Evolutionary conservation across 2,113 vertebrate genomes (phyloP).

Genomic region (Phalacrocorax carbo): DNA sequence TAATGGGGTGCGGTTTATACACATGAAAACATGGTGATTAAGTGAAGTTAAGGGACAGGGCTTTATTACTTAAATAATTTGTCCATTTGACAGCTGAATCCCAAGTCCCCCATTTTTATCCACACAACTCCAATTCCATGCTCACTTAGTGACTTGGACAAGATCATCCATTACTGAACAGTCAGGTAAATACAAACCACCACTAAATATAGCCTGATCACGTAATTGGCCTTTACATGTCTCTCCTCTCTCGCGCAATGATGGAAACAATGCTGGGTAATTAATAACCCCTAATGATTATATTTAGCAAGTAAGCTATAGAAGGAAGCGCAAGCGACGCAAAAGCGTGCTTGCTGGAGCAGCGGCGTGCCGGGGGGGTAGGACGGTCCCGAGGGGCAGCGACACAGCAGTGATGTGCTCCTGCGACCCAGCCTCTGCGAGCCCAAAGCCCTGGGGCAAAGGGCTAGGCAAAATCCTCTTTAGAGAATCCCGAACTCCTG

Average conservation of each 20-base stretch:
- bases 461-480: not conserved
- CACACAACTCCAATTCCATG: not conserved
- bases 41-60: not conserved
- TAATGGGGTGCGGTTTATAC: not conserved
- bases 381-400: accelerated
- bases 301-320: not conserved
- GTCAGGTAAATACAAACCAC: not conserved
- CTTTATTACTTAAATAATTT: not conserved
- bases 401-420: not conserved
- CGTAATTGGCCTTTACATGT: accelerated
- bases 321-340: not conserved
- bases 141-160: not conserved
- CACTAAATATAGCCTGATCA: not conserved
- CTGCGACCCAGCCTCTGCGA: not conserved
- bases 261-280: not conserved
- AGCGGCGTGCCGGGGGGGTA: not conserved
- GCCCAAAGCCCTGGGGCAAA: not conserved
- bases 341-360: not conserved
- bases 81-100: not conserved
- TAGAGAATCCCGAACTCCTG: not conserved
- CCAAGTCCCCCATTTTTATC: not conserved
- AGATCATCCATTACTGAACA: not conserved
- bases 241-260: not conserved
- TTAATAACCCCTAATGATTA: not conserved
- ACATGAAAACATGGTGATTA: not conserved